Evolutionary conservation across 2,797 vertebrate genomes (phyloP).

Genomic region (Pseudochirops corinnae): DNA sequence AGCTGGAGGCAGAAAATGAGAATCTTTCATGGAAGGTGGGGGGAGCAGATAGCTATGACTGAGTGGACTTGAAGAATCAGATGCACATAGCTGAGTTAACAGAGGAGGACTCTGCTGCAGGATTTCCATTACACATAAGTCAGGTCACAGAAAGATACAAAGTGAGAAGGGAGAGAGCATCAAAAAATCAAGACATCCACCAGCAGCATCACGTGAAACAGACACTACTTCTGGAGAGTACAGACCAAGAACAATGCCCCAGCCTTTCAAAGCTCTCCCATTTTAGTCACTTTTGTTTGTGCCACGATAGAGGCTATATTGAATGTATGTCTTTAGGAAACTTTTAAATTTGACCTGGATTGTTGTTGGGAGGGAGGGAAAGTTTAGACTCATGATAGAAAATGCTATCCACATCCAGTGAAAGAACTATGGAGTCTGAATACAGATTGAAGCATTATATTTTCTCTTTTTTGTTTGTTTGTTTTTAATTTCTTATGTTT

Average conservation of each 20-base stretch:
- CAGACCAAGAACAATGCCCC: slow-evolving; percentile 84
- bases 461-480: too few species aligned
- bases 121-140: slow-evolving; percentile 98
- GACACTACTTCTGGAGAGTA: slow-evolving; percentile 83
- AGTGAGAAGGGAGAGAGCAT: slow-evolving; percentile 79
- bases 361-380: slow-evolving; percentile 82
- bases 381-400: slow-evolving; percentile 67
- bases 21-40: slow-evolving; percentile 99
- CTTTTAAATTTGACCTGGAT: slow-evolving; percentile 77
- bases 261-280: slow-evolving; percentile 77
- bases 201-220: slow-evolving; percentile 79
- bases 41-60: slow-evolving; percentile 97
- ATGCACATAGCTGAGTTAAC: slow-evolving; percentile 99
- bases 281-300: slow-evolving; percentile 87
- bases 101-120: slow-evolving; percentile 97
- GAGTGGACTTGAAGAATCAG: slow-evolving; percentile 99
- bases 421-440: too few species aligned
- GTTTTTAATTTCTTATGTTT: too few species aligned
- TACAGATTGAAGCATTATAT: too few species aligned
- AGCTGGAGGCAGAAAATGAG: slow-evolving; percentile 99
- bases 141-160: slow-evolving; percentile 55
- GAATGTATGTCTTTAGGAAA: slow-evolving; percentile 82
- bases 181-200: slow-evolving; percentile 79
- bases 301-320: slow-evolving; percentile 83
- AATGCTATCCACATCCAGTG: too few species aligned